Evolutionary conservation across 2,888 invertebrate genomes (phyloP), one percentile per base, ranked within the genome.

Genomic region (Neoscelio sp.): DNA sequence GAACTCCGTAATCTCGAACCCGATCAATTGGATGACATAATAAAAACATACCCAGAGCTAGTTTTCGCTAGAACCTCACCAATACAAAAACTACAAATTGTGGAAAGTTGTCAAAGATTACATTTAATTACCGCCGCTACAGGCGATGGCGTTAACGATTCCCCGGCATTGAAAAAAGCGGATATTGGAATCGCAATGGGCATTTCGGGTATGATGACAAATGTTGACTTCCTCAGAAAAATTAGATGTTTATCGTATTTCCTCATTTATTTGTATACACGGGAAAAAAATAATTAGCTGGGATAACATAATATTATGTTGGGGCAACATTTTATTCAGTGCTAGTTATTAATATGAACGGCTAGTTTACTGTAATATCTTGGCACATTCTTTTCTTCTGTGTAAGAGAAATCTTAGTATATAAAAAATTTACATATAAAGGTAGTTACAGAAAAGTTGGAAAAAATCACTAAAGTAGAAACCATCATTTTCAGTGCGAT

Each of bases 111-210:
- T 86, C 96, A 97, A 88, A 92, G 95, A 58, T 91, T 93, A 52
- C 95, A 95, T 13, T 93, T 93, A 74, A 94, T 96, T 82, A 96
- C 96, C 64, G 95, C 96, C 8, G 97, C 96, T 0, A 94, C 94
- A 74, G 97, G 97, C 0, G 97, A 97, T 86, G 97, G 96, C 17
- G 96, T 97, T 0, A 97, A 97, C 85, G 96, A 96, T 87, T 95
- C 96, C 0, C 96, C 96, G 0, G 96, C 96, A 0, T 91, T 97
- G 52, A 95, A 96, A 83, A 94, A 95, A 87, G 96, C 96, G 1
- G 96, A 97, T 81, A 95, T 95, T 58, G 95, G 95, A 44, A 93
- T 95, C 28, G 95, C 95, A 0, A 95, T 95, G 95, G 95, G 95
- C 13, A 95, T 95, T 65, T 56, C 56, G 35, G 56, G 54, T 67